Percentiles rank a stretch among this genome's conserved stretches.
phyloP scores from a whole-genome alignment of 2,113 vertebrate species.

The Coreoperca whiteheadi region DNA sequence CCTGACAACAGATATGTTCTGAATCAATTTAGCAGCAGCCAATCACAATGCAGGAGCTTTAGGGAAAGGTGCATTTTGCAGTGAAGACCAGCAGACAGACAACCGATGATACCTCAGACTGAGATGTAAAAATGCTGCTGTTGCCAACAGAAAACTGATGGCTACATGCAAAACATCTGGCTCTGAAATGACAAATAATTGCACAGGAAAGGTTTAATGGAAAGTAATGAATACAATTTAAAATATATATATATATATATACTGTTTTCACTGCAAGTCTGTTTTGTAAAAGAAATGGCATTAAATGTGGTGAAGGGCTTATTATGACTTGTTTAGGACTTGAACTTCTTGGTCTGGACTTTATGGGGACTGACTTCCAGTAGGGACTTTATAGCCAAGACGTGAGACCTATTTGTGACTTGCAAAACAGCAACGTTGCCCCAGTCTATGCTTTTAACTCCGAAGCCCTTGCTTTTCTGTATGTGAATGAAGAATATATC shows the following conservation, averaged over 20 bases:
- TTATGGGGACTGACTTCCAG: no score
- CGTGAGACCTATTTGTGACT: background rate
- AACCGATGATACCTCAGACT: slow-evolving; percentile 17
- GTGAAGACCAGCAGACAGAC: slow-evolving; percentile 2
- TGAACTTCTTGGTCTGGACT: no score
- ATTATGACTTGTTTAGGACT: background rate
- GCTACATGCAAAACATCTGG: slow-evolving; percentile 4
- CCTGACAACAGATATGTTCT: background rate
- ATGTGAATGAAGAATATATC: background rate
- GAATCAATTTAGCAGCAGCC: background rate
- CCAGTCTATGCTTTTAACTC: background rate
- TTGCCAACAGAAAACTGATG: slow-evolving; percentile 4
- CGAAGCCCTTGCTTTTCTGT: background rate
- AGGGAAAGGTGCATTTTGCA: background rate
- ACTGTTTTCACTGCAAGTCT: background rate
- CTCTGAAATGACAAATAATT: no score
- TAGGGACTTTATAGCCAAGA: background rate
- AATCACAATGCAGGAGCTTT: background rate
- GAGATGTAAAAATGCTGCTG: slow-evolving; percentile 1
- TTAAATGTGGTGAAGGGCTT: background rate
- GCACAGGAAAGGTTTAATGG: background rate
- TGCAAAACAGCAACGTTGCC: background rate
- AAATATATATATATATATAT: no score
- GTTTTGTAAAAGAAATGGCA: background rate
- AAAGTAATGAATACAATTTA: background rate